phyloP scores from a whole-genome alignment of 2,113 vertebrate genomes.

The Myodes glareolus region DNA sequence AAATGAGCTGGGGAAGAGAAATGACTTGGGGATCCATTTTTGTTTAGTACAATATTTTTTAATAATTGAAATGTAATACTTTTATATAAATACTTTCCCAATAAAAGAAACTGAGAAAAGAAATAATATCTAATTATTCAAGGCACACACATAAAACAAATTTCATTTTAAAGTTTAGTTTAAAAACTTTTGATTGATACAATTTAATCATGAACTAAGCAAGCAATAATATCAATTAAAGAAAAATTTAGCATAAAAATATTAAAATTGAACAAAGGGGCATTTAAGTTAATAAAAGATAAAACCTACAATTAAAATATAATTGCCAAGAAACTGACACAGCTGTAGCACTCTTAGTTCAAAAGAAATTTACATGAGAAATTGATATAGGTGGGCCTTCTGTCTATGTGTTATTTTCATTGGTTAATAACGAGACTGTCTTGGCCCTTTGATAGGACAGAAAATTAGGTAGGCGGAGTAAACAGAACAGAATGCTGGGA shows the following conservation, averaged over 20 bases:
- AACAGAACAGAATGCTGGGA: no score
- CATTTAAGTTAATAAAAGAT: neutral
- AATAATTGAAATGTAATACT: neutral
- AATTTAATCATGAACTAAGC: neutral
- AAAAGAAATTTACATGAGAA: neutral
- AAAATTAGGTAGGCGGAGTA: no score
- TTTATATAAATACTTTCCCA: neutral
- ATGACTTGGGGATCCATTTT: neutral
- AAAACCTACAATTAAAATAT: neutral
- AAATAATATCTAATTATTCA: constrained; percentile 10
- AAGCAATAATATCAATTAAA: neutral
- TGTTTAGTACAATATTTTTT: neutral
- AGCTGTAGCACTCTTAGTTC: neutral
- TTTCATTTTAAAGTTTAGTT: neutral
- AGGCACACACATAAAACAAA: neutral
- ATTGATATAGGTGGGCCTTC: neutral
- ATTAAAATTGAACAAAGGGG: neutral
- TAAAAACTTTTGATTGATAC: neutral
- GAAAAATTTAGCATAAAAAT: neutral
- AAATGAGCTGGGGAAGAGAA: neutral
- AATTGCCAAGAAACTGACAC: constrained; percentile 18
- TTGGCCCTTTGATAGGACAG: no score
- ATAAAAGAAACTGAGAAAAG: neutral
- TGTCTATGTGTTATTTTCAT: no score
- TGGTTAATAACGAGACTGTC: no score